phyloP scores from a whole-genome alignment of 92 coral and sea anemone genomes.

The Bergia sp. region DNA sequence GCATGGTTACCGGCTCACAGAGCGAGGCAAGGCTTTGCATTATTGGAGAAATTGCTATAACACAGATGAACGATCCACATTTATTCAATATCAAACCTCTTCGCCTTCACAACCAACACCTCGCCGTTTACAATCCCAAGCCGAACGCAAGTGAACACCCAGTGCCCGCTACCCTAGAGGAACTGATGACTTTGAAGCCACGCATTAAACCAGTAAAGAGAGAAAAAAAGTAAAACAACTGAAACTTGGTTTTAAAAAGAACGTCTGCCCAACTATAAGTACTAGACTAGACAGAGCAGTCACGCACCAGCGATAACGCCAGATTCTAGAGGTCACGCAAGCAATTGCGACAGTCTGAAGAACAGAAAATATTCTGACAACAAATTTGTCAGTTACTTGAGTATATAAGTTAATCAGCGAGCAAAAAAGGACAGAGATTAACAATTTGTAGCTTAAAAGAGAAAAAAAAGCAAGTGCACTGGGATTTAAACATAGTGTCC shows the following conservation, averaged over 20 bases:
- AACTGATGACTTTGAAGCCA: conserved; percentile 70
- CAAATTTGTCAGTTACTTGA: not conserved
- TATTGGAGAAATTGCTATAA: conserved; percentile 85
- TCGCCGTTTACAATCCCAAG: conserved; percentile 73
- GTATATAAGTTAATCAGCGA: not conserved
- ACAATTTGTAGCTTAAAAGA: not conserved
- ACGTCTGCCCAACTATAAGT: not conserved
- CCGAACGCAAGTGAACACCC: conserved; percentile 73
- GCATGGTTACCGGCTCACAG: conserved; percentile 85
- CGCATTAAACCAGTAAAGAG: conserved; percentile 67
- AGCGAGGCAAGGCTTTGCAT: conserved; percentile 83
- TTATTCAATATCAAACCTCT: conserved; percentile 77
- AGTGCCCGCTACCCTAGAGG: conserved; percentile 76
- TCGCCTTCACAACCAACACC: conserved; percentile 66
- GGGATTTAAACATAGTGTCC: not conserved
- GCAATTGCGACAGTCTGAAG: not conserved
- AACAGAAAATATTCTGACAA: too few relatives aligned
- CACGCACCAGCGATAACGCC: not conserved
- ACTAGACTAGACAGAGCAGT: not conserved
- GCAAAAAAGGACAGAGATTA: too few relatives aligned
- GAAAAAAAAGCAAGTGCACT: not conserved
- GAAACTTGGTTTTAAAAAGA: not conserved
- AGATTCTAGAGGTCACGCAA: not conserved
- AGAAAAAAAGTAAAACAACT: conserved; percentile 43
- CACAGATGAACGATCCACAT: conserved; percentile 73